These are phyloP conservation scores for Semnopithecus entellus DNA, from an alignment of 2,113 vertebrate species.

Conservation along the genomic window DNA sequence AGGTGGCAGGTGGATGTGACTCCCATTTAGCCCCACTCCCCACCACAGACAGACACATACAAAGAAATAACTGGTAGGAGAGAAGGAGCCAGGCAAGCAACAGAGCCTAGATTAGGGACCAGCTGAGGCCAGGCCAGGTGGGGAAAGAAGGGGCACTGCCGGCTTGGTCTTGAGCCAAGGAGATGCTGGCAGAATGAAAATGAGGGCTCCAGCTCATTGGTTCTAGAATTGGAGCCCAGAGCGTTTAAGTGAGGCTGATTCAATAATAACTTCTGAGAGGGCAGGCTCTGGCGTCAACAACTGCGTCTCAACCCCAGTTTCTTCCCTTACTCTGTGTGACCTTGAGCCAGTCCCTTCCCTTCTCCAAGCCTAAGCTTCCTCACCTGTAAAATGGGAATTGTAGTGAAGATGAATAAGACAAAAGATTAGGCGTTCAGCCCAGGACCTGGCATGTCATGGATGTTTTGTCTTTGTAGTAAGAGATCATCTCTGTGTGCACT, in stretches of 20 bases:
- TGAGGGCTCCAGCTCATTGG: background rate
- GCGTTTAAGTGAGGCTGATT: background rate
- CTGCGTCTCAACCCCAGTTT: background rate
- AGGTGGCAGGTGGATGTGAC: background rate
- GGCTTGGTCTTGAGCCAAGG: background rate
- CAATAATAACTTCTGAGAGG: background rate
- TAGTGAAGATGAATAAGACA: background rate
- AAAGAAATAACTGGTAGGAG: background rate
- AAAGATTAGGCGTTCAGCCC: background rate
- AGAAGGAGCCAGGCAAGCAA: background rate
- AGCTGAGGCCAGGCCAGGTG: background rate
- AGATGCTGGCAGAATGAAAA: background rate
- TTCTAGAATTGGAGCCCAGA: background rate
- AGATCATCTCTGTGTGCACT: rapidly evolving
- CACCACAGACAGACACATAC: background rate
- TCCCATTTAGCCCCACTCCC: background rate
- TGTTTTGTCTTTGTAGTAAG: background rate
- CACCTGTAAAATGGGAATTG: background rate
- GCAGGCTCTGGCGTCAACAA: background rate
- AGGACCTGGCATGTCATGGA: background rate
- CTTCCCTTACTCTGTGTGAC: background rate
- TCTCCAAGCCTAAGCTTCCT: background rate
- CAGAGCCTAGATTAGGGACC: background rate
- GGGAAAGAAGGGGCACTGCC: background rate
- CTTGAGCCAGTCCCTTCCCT: background rate